Conservation (phyloP, 92 coral and sea anemone genomes). For the Porites divaricata region DNA sequence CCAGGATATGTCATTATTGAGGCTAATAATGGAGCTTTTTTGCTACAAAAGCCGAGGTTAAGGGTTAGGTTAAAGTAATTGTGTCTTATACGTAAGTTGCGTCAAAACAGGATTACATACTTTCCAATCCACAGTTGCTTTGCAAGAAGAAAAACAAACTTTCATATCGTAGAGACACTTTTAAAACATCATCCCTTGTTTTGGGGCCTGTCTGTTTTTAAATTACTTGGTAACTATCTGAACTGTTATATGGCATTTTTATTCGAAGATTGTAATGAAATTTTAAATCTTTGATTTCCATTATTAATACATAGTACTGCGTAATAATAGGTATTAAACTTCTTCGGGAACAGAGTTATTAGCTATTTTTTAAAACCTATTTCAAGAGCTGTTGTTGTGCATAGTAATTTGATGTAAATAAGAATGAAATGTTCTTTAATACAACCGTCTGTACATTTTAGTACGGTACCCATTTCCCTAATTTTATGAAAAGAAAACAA, state of each 20-base stretch:
- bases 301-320: background rate
- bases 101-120: no score
- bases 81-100: background rate
- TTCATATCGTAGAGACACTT: no score
- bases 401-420: constrained; percentile 47
- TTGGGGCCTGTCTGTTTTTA: no score
- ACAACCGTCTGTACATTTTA: constrained; percentile 10
- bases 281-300: constrained; percentile 24
- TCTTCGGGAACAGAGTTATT: constrained; percentile 17
- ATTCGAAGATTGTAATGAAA: background rate
- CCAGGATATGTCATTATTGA: background rate
- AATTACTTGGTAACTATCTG: no score
- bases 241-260: background rate
- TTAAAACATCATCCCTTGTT: no score
- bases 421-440: background rate
- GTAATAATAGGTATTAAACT: constrained; percentile 2
- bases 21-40: background rate
- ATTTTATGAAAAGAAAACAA: constrained; percentile 21
- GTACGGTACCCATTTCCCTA: background rate
- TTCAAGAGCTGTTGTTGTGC: constrained; percentile 25
- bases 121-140: no score
- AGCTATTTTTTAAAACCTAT: constrained; percentile 32
- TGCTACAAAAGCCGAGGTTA: background rate
- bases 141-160: no score
- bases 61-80: background rate